A percentile compares a stretch with the other conserved stretches of the same genome.
Evolutionary conservation across 2,113 vertebrate genomes (phyloP).

Genomic region (Reinhardtius hippoglossoides): DNA sequence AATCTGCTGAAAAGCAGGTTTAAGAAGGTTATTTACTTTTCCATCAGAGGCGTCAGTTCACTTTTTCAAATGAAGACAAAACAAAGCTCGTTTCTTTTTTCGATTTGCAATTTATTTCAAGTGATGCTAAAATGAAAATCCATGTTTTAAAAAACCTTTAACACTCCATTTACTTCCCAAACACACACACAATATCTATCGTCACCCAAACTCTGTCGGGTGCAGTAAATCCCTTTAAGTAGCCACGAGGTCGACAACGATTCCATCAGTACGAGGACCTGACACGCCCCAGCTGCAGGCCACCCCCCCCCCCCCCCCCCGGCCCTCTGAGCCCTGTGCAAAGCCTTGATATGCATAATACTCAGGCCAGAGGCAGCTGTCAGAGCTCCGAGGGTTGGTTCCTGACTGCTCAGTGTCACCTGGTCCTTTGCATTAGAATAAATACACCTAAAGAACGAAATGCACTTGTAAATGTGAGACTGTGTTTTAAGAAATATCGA

Average conservation of each 20-base stretch:
- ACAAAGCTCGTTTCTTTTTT: constrained; percentile 1
- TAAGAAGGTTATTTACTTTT: background rate
- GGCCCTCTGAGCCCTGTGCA: constrained; percentile 5
- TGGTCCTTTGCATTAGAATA: constrained; percentile 35
- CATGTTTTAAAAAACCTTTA: constrained; percentile 54
- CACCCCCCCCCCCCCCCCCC: background rate
- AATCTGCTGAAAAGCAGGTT: no score
- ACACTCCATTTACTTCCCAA: constrained; percentile 63
- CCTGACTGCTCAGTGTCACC: background rate
- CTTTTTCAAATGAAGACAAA: constrained; percentile 15
- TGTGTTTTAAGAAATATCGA: constrained; percentile 51
- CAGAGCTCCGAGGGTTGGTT: background rate
- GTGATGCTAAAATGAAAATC: constrained; percentile 68
- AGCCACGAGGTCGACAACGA: constrained; percentile 29
- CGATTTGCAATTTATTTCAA: constrained; percentile 77
- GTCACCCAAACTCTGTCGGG: constrained; percentile 40
- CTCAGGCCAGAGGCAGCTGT: constrained; percentile 26
- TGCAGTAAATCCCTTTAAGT: constrained; percentile 21
- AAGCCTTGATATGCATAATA: constrained; percentile 36
- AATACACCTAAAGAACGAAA: constrained; percentile 45
- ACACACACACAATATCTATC: constrained; percentile 62
- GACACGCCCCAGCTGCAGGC: constrained; percentile 4
- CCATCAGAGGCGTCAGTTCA: background rate
- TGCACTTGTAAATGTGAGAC: constrained; percentile 42
- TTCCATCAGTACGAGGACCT: constrained; percentile 8